These are phyloP conservation scores for Zootoca vivipara DNA, from an alignment of 2,113 vertebrate genomes.

Conservation along the genomic window DNA sequence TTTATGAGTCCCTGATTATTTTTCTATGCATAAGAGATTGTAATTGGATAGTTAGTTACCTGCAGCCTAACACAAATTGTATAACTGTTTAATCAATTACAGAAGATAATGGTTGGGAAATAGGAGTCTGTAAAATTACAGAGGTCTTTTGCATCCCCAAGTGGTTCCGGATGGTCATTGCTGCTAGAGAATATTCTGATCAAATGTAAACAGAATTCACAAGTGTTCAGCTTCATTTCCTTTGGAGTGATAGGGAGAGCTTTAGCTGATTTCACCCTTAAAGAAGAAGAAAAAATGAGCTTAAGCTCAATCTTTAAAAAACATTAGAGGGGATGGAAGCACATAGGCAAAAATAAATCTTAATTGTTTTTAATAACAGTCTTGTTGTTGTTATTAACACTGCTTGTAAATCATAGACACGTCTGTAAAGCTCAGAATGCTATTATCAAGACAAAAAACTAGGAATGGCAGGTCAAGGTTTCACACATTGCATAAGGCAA, in stretches of 20 bases:
- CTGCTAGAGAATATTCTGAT: rapidly evolving
- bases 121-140: neutral
- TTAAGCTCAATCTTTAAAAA: no score
- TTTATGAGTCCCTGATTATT: neutral
- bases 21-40: neutral
- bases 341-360: neutral
- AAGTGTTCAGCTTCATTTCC: neutral
- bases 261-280: neutral
- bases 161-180: rapidly evolving
- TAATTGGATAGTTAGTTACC: neutral
- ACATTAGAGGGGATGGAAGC: neutral
- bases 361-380: no score
- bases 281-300: neutral
- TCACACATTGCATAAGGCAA: neutral
- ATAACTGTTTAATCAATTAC: neutral
- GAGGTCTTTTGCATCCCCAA: neutral
- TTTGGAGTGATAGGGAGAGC: neutral
- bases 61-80: neutral
- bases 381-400: neutral
- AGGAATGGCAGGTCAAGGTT: neutral
- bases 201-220: neutral
- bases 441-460: neutral
- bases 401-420: neutral
- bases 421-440: neutral
- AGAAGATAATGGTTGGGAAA: neutral